A percentile compares a stretch with the other conserved stretches of the same genome.
These are phyloP conservation scores for Anadara kagoshimensis DNA, from an alignment of 1,140 invertebrate genomes.

Conservation along the genomic window DNA sequence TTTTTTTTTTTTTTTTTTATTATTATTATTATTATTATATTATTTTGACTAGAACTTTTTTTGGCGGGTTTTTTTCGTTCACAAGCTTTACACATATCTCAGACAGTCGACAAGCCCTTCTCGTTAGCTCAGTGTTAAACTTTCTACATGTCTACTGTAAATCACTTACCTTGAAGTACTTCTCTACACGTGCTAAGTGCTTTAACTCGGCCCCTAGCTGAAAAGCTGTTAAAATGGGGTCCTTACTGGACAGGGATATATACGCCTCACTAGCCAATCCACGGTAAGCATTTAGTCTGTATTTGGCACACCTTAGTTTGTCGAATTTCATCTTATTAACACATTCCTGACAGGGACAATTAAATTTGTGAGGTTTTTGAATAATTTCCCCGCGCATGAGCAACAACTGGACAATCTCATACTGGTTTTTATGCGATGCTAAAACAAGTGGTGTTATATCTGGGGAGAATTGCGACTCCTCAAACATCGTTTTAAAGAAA, in stretches of 20 bases:
- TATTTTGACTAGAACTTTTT: no score
- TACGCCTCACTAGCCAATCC: constrained; percentile 75
- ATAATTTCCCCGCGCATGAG: constrained; percentile 66
- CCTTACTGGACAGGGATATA: constrained; percentile 79
- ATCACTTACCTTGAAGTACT: constrained; percentile 75
- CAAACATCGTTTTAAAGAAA: constrained; percentile 57
- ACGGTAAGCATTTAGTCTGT: constrained; percentile 69
- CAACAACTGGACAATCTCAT: constrained; percentile 71
- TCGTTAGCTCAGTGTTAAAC: no score
- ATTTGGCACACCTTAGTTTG: constrained; percentile 64
- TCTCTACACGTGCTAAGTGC: constrained; percentile 68
- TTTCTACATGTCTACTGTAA: no score
- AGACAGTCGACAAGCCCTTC: no score
- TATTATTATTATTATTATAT: no score
- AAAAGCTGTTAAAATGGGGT: constrained; percentile 81
- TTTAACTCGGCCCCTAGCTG: constrained; percentile 77
- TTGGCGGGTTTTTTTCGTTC: no score
- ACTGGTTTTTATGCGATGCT: constrained; percentile 69
- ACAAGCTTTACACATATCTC: no score
- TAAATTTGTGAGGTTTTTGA: constrained; percentile 77
- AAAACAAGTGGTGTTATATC: constrained; percentile 71
- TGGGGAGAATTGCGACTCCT: constrained; percentile 62
- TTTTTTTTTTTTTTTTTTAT: no score
- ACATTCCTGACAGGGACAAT: constrained; percentile 77
- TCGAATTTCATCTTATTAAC: constrained; percentile 74